Conservation (phyloP, 1,140 invertebrate species). For the Megalonaias nervosa region DNA sequence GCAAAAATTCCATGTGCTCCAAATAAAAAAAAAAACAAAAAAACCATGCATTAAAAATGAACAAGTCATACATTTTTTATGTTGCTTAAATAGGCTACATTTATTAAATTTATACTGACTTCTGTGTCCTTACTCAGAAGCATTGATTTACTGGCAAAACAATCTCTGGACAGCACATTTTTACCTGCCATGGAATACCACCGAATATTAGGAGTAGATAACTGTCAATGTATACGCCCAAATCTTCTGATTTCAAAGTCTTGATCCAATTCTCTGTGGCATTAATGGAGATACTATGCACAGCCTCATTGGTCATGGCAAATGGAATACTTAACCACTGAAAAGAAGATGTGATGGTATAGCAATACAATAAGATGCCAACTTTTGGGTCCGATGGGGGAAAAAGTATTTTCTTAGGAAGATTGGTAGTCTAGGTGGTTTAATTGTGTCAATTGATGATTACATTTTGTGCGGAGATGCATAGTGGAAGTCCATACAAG, state of each 20-base stretch:
- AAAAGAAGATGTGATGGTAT: background rate
- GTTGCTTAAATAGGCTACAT: too few species aligned
- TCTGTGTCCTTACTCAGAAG: background rate
- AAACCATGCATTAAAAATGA: too few species aligned
- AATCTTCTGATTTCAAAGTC: slow-evolving; percentile 82
- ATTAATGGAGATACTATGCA: slow-evolving; percentile 73
- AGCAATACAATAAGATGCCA: too few species aligned
- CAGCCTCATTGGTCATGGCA: slow-evolving; percentile 41
- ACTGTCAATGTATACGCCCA: slow-evolving; percentile 91
- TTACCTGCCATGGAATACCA: slow-evolving; percentile 97
- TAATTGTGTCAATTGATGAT: too few species aligned
- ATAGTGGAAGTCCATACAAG: too few species aligned
- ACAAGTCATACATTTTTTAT: too few species aligned
- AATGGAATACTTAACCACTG: slow-evolving; percentile 56
- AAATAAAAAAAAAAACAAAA: too few species aligned
- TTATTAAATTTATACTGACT: background rate
- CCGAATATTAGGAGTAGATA: slow-evolving; percentile 94
- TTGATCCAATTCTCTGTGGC: slow-evolving; percentile 77
- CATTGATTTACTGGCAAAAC: background rate
- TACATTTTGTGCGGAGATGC: too few species aligned
- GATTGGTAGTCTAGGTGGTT: too few species aligned
- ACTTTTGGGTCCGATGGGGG: too few species aligned
- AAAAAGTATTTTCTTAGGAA: too few species aligned
- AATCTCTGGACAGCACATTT: background rate
- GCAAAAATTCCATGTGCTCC: too few species aligned